These are phyloP conservation scores for Julus scanicus DNA, from an alignment of 2,888 invertebrate species.

Conservation along the genomic window DNA sequence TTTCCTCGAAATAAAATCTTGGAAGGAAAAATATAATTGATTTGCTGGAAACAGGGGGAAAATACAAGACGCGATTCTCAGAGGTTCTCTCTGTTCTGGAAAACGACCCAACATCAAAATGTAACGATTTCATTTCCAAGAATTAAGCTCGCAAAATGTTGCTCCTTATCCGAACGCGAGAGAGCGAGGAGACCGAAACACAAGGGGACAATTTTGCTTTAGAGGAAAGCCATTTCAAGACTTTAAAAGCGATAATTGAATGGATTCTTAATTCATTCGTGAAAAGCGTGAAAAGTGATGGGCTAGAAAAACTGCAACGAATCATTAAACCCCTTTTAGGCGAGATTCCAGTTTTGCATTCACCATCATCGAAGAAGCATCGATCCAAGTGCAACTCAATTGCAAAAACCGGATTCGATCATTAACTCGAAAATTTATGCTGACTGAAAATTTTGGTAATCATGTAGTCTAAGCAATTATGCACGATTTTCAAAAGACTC, in stretches of 20 bases:
- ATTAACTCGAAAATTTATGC: constrained; percentile 9
- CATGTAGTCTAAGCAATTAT: background rate
- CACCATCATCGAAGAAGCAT: background rate
- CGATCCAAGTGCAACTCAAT: background rate
- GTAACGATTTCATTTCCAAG: constrained; percentile 39
- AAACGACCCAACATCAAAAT: background rate
- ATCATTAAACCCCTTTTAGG: constrained; percentile 25
- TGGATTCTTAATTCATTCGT: constrained; percentile 24
- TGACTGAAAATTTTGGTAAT: too few relatives aligned
- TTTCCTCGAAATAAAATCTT: background rate
- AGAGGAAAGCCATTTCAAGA: background rate
- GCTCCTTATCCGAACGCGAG: constrained; percentile 4
- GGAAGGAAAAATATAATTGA: background rate
- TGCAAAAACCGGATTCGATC: constrained; percentile 4
- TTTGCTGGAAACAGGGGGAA: background rate
- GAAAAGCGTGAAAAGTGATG: constrained; percentile 42
- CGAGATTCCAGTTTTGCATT: background rate
- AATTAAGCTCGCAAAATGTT: background rate
- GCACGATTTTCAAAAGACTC: background rate
- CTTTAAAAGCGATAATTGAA: constrained; percentile 24
- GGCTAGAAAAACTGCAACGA: constrained; percentile 24
- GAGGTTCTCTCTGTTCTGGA: background rate
- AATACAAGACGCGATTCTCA: background rate
- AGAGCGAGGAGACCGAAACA: constrained; percentile 20
- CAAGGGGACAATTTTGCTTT: constrained; percentile 30